These are phyloP conservation scores for Myocastor coypus DNA, from an alignment of 2,113 vertebrate species.

Conservation along the genomic window DNA sequence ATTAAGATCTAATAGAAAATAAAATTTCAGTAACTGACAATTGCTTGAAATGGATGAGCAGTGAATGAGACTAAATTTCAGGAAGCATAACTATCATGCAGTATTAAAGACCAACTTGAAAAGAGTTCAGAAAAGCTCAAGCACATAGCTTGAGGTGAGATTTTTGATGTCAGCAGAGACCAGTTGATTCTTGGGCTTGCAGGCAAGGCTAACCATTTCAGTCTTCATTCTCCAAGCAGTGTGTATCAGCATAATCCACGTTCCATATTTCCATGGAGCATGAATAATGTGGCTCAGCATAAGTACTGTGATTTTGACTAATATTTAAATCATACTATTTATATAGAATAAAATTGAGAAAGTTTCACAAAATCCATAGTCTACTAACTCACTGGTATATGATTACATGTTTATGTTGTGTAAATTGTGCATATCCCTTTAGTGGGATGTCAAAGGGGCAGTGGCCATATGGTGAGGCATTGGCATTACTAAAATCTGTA, in stretches of 20 bases:
- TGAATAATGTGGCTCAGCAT: not conserved
- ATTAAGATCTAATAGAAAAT: not conserved
- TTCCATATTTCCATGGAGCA: not conserved
- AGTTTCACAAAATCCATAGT: conserved; percentile 3
- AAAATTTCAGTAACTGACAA: not conserved
- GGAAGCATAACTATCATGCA: not conserved
- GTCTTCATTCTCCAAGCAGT: not conserved
- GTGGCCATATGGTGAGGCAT: not conserved
- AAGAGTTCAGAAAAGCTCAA: not conserved
- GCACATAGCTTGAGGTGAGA: not conserved
- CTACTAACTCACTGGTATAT: not conserved
- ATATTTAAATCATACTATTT: not conserved
- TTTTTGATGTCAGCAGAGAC: not conserved
- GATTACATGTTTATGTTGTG: not conserved
- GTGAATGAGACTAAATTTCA: not conserved
- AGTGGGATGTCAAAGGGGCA: not conserved
- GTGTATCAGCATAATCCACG: not conserved
- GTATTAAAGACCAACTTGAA: not conserved
- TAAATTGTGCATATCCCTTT: conserved; percentile 13
- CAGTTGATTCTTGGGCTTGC: not conserved
- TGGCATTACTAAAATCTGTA: not conserved
- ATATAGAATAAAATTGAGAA: not conserved
- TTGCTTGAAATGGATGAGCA: not conserved
- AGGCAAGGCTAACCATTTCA: not conserved
- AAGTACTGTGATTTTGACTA: not conserved